These are phyloP conservation scores for Mus minutoides DNA, from an alignment of 2,797 vertebrate species.

Conservation along the genomic window DNA sequence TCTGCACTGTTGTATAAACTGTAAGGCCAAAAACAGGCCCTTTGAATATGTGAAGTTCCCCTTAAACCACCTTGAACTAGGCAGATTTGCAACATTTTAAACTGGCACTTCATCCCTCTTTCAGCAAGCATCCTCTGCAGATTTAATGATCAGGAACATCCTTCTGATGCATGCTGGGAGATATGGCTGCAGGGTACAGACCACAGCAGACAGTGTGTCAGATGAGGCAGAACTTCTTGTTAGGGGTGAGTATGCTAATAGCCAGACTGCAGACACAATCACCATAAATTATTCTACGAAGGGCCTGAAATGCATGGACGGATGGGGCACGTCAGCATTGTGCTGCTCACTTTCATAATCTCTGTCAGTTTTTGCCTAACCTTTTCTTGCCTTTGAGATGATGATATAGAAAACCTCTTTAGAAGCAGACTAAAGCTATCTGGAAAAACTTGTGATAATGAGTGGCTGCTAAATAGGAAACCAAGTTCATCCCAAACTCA, in stretches of 20 bases:
- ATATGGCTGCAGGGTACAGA: constrained; percentile 96
- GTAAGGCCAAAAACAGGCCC: constrained; percentile 55
- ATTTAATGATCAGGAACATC: constrained; percentile 99
- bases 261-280: constrained; percentile 72
- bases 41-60: constrained; percentile 72
- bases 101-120: constrained; percentile 84
- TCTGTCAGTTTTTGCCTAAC: constrained; percentile 71
- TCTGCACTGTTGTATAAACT: constrained; percentile 67
- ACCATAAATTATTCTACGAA: constrained; percentile 71
- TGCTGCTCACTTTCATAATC: constrained; percentile 55
- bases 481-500: constrained; percentile 32
- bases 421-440: constrained; percentile 37
- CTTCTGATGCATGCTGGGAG: constrained; percentile 97
- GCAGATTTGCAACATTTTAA: constrained; percentile 84
- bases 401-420: constrained; percentile 56
- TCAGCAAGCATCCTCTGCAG: constrained; percentile 97
- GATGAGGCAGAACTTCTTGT: constrained; percentile 96
- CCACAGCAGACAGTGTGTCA: constrained; percentile 94
- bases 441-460: constrained; percentile 33
- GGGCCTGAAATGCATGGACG: constrained; percentile 68
- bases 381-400: constrained; percentile 67
- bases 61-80: constrained; percentile 78
- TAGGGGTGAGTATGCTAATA: constrained; percentile 92
- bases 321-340: neutral
- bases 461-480: constrained; percentile 18